Base-by-base conservation (phyloP, 2,113 vertebrate genomes). In the Psophia crepitans region DNA sequence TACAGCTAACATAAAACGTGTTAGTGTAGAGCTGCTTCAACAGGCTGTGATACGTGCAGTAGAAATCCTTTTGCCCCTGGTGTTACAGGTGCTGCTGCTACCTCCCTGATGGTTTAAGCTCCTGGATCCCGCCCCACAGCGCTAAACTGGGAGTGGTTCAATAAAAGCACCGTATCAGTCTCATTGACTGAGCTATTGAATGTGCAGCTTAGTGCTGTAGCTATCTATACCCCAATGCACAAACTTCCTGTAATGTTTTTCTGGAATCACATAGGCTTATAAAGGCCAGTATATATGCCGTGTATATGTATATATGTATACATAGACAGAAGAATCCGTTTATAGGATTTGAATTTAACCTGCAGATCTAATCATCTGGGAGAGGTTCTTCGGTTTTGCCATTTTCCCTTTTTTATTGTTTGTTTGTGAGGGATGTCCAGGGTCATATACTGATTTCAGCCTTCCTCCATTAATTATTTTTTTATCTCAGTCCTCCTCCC, bases 41-140 rank as follows among this genome's bases (percentile, higher is more conserved):
- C 39, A 77, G 48, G 76, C 28, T 9, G 13, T 3, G 5, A 24
- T 17, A 83, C 0, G 1, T 33, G 20, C 5, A 20, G n/a, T 9
- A 71, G 32, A 84, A 58, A 46, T 44, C 53, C 17, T 73, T 89
- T 65, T 23, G 30, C 30, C 43, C 12, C 20, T 21, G 37, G 10
- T 63, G 7, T 54, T 69, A 10, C 30, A 61, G 68, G 39, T 76
- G 35, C 22, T 28, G 35, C 22, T 28, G 14, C 7, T 53, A 5
- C 35, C 20, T 56, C 60, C 44, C 48, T 46, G 27, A 7, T 21
- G 26, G 17, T 58, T 79, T 77, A 71, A 80, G 63, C 14, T 87
- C 27, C 44, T n/a, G 27, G 58, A 56, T 84, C 41, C 58, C 3
- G 1, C 11, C 22, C 17, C 0, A 0, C 30, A 22, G 32, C 14